These are phyloP conservation scores for Rhynchonycteris naso DNA, from an alignment of 2,797 vertebrate genomes.

Conservation along the genomic window DNA sequence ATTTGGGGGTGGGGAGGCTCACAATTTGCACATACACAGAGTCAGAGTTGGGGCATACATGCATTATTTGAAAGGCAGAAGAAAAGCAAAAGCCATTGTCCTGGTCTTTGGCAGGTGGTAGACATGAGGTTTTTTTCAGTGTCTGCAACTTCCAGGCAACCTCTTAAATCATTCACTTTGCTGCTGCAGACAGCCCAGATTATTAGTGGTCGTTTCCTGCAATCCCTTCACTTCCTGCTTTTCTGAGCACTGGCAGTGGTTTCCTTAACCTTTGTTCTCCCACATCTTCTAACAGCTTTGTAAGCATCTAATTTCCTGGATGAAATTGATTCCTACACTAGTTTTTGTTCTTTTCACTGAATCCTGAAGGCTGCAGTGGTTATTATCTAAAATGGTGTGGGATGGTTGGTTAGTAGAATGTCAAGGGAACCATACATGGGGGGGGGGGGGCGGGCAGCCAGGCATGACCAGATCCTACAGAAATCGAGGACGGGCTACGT, in stretches of 20 bases:
- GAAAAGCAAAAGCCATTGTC: not conserved
- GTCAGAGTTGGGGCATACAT: not conserved
- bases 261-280: not conserved
- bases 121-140: not conserved
- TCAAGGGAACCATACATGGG: not conserved
- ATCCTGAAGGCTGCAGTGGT: not conserved
- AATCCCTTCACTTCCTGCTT: not conserved
- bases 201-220: not conserved
- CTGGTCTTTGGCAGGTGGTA: not conserved
- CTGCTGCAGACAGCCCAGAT: not conserved
- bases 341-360: not conserved
- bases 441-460: not conserved
- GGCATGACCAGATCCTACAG: not conserved
- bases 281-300: conserved; percentile 6
- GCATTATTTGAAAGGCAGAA: not conserved
- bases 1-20: not conserved
- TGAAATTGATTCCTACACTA: conserved; percentile 20
- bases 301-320: not conserved
- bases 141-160: not conserved
- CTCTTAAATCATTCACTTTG: not conserved
- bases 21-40: not conserved
- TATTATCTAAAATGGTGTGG: not conserved
- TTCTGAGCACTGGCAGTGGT: not conserved
- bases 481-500: not conserved
- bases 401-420: not conserved